Evolutionary conservation across 92 coral and sea anemone species (phyloP).

Genomic region (Umimayanthus kanabou): DNA sequence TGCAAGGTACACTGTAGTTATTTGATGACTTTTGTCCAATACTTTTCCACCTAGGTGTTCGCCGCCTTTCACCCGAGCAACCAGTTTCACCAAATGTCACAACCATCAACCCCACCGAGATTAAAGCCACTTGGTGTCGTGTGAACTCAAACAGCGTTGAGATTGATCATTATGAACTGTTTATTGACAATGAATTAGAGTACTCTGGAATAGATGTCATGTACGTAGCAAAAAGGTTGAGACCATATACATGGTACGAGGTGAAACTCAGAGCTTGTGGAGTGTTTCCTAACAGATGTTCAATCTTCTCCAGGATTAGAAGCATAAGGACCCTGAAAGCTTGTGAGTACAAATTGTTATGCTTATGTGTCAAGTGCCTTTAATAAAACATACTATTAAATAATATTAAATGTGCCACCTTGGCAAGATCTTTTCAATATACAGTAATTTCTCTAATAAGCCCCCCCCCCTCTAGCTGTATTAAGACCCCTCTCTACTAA

Average conservation of each 20-base stretch:
- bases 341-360: constrained; percentile 59
- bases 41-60: neutral
- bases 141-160: constrained; percentile 89
- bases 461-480: too few relatives aligned
- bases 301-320: constrained; percentile 73
- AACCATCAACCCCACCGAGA: constrained; percentile 82
- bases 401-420: too few relatives aligned
- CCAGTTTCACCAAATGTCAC: constrained; percentile 94
- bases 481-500: too few relatives aligned
- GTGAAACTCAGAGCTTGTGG: constrained; percentile 93
- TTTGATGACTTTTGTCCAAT: too few relatives aligned
- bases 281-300: constrained; percentile 78
- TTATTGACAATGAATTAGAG: constrained; percentile 89
- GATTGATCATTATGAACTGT: constrained; percentile 87
- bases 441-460: too few relatives aligned
- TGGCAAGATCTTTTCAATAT: too few relatives aligned
- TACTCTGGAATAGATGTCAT: constrained; percentile 93
- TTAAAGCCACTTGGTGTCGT: constrained; percentile 93
- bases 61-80: constrained; percentile 67
- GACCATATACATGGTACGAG: constrained; percentile 86
- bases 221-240: constrained; percentile 90
- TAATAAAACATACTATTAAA: too few relatives aligned
- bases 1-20: too few relatives aligned
- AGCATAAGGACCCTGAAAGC: constrained; percentile 70
- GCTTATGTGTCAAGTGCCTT: too few relatives aligned